Percentiles rank a stretch among this genome's conserved stretches.
Conservation (phyloP, 92 coral and sea anemone genomes). For the Epizoanthus scotinus region DNA sequence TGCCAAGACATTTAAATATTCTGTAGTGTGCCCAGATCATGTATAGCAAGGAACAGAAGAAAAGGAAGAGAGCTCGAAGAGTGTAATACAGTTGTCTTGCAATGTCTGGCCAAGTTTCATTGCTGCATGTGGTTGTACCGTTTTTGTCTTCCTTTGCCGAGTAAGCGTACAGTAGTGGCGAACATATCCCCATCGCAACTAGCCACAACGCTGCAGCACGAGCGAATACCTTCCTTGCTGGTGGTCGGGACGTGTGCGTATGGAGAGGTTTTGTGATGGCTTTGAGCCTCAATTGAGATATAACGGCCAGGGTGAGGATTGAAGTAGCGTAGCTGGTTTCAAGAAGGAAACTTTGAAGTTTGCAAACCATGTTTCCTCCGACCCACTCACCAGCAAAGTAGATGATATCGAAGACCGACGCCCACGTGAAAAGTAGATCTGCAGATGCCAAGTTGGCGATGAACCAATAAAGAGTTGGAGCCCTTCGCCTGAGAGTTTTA, state of each 20-base stretch:
- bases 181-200: not conserved
- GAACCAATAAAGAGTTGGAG: not conserved
- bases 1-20: conserved; percentile 4
- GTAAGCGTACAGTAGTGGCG: conserved; percentile 4
- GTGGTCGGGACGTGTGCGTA: not conserved
- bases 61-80: not conserved
- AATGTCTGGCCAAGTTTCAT: conserved; percentile 10
- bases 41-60: not conserved
- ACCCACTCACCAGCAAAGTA: conserved; percentile 12
- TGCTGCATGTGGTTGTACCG: not conserved
- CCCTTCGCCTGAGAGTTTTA: not conserved
- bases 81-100: conserved; percentile 9
- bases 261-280: not conserved
- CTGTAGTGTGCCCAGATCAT: conserved; percentile 20
- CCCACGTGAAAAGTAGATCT: conserved; percentile 4
- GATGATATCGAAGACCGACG: not conserved
- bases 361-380: conserved; percentile 7
- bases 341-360: conserved; percentile 10
- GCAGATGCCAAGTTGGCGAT: conserved; percentile 11
- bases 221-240: not conserved
- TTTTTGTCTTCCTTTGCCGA: conserved; percentile 4
- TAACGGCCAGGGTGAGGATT: not conserved
- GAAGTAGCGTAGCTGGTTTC: conserved; percentile 7
- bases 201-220: not conserved
- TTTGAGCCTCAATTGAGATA: conserved; percentile 7